A percentile compares a stretch with the other conserved stretches of the same genome.
Evolutionary conservation across 2,797 vertebrate genomes (phyloP).

Genomic region (Phrynocephalus guinanensis): DNA sequence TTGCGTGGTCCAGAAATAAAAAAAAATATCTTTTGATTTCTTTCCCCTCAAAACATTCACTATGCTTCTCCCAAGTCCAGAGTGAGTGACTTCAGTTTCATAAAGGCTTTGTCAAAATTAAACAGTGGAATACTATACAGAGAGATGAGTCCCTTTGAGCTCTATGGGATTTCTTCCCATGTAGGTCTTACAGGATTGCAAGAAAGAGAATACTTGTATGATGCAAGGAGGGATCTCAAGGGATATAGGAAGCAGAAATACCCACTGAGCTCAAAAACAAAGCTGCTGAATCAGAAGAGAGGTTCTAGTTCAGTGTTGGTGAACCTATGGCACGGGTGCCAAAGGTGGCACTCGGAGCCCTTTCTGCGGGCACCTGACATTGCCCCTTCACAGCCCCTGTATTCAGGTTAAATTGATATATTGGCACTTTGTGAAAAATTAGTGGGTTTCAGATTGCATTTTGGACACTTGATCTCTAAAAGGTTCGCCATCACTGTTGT

Average conservation of each 20-base stretch:
- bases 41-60: constrained; percentile 45
- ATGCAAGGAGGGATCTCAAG: background rate
- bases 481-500: background rate
- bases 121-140: background rate
- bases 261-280: background rate
- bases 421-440: no score
- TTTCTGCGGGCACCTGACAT: no score
- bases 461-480: no score
- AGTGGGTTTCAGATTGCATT: no score
- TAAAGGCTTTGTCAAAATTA: constrained; percentile 50
- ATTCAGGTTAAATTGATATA: no score
- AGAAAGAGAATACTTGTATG: background rate
- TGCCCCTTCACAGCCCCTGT: no score
- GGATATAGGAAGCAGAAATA: background rate
- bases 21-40: background rate
- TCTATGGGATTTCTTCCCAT: background rate
- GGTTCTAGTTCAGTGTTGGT: background rate
- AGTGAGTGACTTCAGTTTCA: constrained; percentile 37
- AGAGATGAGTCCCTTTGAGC: background rate
- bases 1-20: constrained; percentile 45
- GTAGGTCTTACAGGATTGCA: background rate
- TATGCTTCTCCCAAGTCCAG: constrained; percentile 51
- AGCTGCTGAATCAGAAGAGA: background rate
- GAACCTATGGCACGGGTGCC: no score
- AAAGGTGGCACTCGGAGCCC: no score